These are phyloP conservation scores for Saccostrea glomerata DNA, from an alignment of 1,140 invertebrate species.

Conservation along the genomic window DNA sequence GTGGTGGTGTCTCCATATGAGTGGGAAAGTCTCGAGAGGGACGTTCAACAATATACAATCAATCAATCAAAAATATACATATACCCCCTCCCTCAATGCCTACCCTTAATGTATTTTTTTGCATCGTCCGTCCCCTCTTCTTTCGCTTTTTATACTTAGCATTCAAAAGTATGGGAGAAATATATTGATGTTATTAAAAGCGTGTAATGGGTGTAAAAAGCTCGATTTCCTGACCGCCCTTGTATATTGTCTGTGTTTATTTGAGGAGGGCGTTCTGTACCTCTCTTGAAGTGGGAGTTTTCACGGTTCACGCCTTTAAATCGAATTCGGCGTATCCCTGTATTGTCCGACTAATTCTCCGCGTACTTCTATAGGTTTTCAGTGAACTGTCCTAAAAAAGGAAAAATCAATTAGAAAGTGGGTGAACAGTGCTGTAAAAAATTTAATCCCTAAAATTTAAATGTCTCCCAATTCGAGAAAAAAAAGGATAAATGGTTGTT, in stretches of 20 bases:
- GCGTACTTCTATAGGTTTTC: neutral
- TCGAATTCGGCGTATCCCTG: neutral
- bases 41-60: no score
- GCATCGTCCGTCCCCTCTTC: no score
- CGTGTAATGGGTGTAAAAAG: neutral
- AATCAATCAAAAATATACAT: no score
- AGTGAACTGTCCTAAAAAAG: neutral
- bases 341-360: neutral
- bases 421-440: neutral
- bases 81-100: no score
- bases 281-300: neutral
- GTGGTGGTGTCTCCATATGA: no score
- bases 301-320: neutral
- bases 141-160: no score
- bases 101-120: no score
- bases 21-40: no score
- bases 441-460: neutral
- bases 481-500: neutral
- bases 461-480: neutral
- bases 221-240: neutral
- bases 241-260: neutral
- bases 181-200: no score
- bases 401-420: slow-evolving; percentile 10
- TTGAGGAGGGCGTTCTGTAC: neutral
- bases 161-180: no score